These are phyloP conservation scores for Spizella passerina DNA, from an alignment of 2,797 vertebrate genomes.

Conservation along the genomic window DNA sequence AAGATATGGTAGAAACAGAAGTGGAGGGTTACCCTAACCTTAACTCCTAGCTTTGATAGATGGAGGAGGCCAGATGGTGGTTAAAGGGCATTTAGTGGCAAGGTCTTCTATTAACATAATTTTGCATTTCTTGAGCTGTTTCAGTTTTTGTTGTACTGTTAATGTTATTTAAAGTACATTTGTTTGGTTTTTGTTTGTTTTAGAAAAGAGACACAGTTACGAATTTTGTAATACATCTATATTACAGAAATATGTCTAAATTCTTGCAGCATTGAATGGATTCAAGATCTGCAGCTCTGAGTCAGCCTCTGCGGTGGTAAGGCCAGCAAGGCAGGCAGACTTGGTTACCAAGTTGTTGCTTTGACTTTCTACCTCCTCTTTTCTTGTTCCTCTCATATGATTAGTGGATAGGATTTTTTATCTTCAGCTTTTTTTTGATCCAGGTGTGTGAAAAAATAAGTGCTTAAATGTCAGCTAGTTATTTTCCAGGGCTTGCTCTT, in stretches of 20 bases:
- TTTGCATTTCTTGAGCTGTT: slow-evolving; percentile 17
- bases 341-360: neutral
- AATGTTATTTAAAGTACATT: neutral
- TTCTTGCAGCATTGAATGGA: neutral
- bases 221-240: neutral
- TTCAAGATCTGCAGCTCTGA: neutral
- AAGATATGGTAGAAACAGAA: neutral
- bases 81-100: slow-evolving; percentile 19
- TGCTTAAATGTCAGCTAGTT: neutral
- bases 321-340: neutral
- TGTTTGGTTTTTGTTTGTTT: neutral
- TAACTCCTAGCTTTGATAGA: neutral
- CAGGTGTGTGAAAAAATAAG: neutral
- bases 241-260: neutral
- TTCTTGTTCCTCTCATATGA: neutral
- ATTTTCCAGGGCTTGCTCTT: neutral
- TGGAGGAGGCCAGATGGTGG: neutral
- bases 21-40: neutral
- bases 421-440: neutral
- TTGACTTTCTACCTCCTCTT: neutral
- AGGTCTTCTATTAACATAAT: neutral
- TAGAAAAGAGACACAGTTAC: neutral
- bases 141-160: neutral
- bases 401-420: neutral
- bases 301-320: neutral